phyloP scores from a whole-genome alignment of 2,113 vertebrate species.

The Arothron firmamentum region DNA sequence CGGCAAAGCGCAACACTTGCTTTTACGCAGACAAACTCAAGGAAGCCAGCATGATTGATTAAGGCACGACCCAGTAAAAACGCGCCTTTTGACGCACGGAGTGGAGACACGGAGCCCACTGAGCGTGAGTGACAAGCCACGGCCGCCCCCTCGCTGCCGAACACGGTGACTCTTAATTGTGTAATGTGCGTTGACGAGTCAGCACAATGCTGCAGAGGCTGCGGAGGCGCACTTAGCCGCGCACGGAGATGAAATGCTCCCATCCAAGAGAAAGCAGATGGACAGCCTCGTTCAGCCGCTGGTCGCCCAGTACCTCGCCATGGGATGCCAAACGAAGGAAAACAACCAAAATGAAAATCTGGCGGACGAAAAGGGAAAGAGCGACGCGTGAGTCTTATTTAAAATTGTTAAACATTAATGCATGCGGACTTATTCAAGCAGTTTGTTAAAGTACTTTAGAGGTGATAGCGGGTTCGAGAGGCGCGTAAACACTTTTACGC shows the following conservation, averaged over 20 bases:
- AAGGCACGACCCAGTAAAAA: neutral
- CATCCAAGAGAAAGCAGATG: slow-evolving; percentile 69
- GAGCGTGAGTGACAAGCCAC: slow-evolving; percentile 58
- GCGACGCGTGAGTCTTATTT: slow-evolving; percentile 64
- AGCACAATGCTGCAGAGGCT: slow-evolving; percentile 63
- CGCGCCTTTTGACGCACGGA: slow-evolving; percentile 21
- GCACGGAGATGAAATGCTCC: slow-evolving; percentile 64
- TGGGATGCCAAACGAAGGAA: slow-evolving; percentile 71
- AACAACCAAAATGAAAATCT: slow-evolving; percentile 60
- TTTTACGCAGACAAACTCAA: no score
- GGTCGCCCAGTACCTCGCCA: slow-evolving; percentile 75
- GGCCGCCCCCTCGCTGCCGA: slow-evolving; percentile 64
- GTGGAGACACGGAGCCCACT: slow-evolving; percentile 8
- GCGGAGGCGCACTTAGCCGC: slow-evolving; percentile 51
- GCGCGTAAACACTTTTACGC: neutral
- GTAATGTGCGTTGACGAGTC: slow-evolving; percentile 61
- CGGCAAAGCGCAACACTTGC: no score
- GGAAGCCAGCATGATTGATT: neutral
- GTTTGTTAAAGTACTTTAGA: no score
- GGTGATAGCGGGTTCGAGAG: no score
- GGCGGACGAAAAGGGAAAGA: slow-evolving; percentile 62
- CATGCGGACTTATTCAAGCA: no score
- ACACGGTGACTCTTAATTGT: slow-evolving; percentile 61
- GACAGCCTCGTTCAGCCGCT: slow-evolving; percentile 76
- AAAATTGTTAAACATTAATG: no score